Evolutionary conservation across 2,113 vertebrate genomes (phyloP).

Genomic region (Thymallus thymallus): DNA sequence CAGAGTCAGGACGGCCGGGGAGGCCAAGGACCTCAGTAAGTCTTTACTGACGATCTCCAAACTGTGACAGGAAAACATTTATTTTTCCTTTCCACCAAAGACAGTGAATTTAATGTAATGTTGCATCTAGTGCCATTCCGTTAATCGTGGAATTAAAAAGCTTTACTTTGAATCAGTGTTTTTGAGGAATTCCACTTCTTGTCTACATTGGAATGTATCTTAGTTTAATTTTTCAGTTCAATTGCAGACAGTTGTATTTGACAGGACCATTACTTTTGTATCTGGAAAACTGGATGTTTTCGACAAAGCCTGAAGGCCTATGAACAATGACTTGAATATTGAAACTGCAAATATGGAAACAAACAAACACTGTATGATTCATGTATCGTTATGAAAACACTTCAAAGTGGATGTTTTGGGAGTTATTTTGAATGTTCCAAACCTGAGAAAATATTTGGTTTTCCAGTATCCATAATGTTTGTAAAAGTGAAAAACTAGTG

Average conservation of each 20-base stretch:
- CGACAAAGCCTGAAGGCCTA: slow-evolving; percentile 37
- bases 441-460: slow-evolving; percentile 34
- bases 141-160: slow-evolving; percentile 70
- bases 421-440: slow-evolving; percentile 68
- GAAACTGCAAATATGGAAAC: slow-evolving; percentile 37
- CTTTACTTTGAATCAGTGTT: slow-evolving; percentile 64
- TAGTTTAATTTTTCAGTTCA: slow-evolving; percentile 37
- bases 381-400: slow-evolving; percentile 60
- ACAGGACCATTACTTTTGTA: slow-evolving; percentile 60
- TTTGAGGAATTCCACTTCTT: slow-evolving; percentile 42
- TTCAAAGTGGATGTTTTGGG: slow-evolving; percentile 61
- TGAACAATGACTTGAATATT: slow-evolving; percentile 41
- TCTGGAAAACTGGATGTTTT: slow-evolving; percentile 51
- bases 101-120: slow-evolving; percentile 57
- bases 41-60: slow-evolving; percentile 86
- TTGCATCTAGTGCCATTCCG: slow-evolving; percentile 63
- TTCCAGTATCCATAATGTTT: slow-evolving; percentile 63
- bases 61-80: slow-evolving; percentile 71
- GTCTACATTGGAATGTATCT: slow-evolving; percentile 72
- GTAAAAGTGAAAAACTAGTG: slow-evolving; percentile 47
- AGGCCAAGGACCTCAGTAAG: slow-evolving; percentile 93
- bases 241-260: slow-evolving; percentile 40
- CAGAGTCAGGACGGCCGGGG: slow-evolving; percentile 82
- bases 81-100: slow-evolving; percentile 56
- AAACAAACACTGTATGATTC: slow-evolving; percentile 53